Evolutionary conservation across 1,140 invertebrate species (phyloP), one percentile per base, ranked within the genome.

Genomic region (Caenorhabditis elegans): DNA sequence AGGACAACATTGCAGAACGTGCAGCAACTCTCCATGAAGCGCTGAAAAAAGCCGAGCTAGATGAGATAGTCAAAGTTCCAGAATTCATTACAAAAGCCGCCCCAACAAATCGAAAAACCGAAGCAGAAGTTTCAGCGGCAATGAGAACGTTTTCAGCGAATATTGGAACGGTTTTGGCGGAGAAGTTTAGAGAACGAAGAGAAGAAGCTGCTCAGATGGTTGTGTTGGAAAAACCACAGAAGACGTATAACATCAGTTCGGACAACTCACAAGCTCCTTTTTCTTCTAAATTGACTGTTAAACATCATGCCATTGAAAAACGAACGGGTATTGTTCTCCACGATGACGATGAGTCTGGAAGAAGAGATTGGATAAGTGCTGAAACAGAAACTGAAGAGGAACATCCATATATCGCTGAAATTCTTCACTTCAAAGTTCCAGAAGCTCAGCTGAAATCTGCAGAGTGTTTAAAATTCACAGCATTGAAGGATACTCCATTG

Each of bases 371-470:
- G 39, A 85, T 48, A n/a, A 39, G n/a, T 5, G 22, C 65, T 11
- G 49, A 53, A 49, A 19, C 36, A 13, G 80, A 70, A 36, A 39
- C 65, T 13, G 65, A 46, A 36, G 53, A 76, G 26, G 65, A 24
- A 22, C 96, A 98, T 92, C 96, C 96, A 0, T 98, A 98, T 90
- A 93, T 95, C 89, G 92, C 92, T 89, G 96, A 98, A 90, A 88
- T 98, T 15, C 92, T 95, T 34, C 84, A 90, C 39, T 91, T 91
- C 78, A 60, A 86, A 80, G 87, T 87, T 28, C 47, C 76, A 3
- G 85, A 85, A 22, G 76, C 87, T 2, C 75, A 86, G 34, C 28
- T 87, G 43, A 46, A 78, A 31, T 84, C 76, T 28, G 55, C 26
- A 8, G 49, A 76, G 70, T 46, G 55, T 65, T 43, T 81, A 86